Evolutionary conservation across 1,140 invertebrate genomes (phyloP), one percentile per base, ranked within the genome.

Genomic region (Cydia pomonella): DNA sequence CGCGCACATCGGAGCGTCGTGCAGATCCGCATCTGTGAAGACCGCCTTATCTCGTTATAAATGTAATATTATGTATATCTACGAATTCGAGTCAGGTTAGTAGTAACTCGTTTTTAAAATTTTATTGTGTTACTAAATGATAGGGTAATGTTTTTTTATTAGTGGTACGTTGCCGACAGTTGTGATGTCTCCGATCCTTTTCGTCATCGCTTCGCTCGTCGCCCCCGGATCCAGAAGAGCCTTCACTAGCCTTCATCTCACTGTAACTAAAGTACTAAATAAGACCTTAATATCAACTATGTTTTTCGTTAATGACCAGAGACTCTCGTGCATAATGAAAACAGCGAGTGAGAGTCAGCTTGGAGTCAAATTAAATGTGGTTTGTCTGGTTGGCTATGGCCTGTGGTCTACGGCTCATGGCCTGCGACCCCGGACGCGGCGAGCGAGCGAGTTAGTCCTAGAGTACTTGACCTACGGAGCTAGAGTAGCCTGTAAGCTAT

Each of bases 91-190:
- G 64, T 69, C 64, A 69, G 64, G 64, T 69, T 69, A 69, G 64
- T 69, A 69, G 29, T 69, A 69, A 41, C 64, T 69, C 64, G 64
- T 69, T 41, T 69, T 33, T 69, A 69, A 69, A 64, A 69, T 69
- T 69, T 69, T 69, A 69, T 69, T 69, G 64, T 69, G 64, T 69
- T 69, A 59, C 53, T 59, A 69, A 69, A 38, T 69, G 29, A 4
- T 69, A 69, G 64, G 64, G 64, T 69, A 69, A 69, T 69, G 64
- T 69, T 69, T 69, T 69, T 69, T 69, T 69, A 38, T 69, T 69
- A 69, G 64, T 69, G 64, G 64, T 69, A 69, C 64, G 64, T 69
- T 69, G 64, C 64, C 64, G 64, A 69, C 64, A 69, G 64, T 69
- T 69, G 64, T 69, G 64, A 69, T 38, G 64, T 69, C 29, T 69